Conservation (phyloP, 2,113 vertebrate genomes). For the Oreocharis arfaki region DNA sequence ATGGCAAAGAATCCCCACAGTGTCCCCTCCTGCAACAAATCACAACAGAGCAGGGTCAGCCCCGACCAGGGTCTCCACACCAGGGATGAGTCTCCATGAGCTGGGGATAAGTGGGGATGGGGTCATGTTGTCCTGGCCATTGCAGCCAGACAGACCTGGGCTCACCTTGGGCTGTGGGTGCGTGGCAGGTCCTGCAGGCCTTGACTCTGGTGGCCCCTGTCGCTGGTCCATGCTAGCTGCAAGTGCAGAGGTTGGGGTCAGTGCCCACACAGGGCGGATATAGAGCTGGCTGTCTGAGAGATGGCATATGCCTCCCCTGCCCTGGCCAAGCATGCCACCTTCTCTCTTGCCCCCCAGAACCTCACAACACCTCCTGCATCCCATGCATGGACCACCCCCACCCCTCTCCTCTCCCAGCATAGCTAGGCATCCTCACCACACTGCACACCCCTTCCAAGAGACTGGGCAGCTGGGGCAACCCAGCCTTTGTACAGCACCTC, state of each 20-base stretch:
- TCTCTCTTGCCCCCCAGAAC: fast-evolving
- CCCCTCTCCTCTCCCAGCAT: background rate
- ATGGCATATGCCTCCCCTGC: background rate
- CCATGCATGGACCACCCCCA: background rate
- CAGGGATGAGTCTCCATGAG: background rate
- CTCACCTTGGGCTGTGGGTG: conserved; percentile 52
- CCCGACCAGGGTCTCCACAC: fast-evolving
- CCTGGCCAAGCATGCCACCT: background rate
- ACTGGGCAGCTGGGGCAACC: background rate
- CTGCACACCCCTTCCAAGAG: fast-evolving
- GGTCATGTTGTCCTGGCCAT: background rate
- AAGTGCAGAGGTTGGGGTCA: conserved; percentile 23
- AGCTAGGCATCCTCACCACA: background rate
- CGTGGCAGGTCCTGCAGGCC: background rate
- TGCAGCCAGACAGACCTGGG: background rate
- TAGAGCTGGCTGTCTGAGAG: background rate
- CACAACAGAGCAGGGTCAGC: background rate
- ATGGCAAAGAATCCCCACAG: conserved; percentile 55
- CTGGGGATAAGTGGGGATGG: background rate
- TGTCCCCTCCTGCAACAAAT: conserved; percentile 28
- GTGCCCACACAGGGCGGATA: background rate
- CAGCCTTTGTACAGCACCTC: background rate
- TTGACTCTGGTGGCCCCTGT: conserved; percentile 20
- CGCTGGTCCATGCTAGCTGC: conserved; percentile 61
- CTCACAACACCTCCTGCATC: background rate